Base-by-base conservation (phyloP, 2,797 vertebrate species). In the Echiichthys vipera region DNA sequence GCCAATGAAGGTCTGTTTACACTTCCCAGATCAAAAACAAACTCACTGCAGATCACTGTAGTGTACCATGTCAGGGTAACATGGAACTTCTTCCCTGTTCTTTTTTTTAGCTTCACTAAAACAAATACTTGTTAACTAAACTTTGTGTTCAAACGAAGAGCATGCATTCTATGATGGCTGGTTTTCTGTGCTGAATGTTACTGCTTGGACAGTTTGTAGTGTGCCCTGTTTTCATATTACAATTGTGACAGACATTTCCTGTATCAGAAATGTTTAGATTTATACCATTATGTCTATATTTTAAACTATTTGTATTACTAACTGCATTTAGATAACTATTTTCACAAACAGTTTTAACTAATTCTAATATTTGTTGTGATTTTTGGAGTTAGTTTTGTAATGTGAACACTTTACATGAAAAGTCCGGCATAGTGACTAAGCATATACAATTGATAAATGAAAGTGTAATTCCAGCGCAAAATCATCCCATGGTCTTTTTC, bases 1-100 rank as follows among this genome's bases (percentile, higher is more conserved):
- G 73, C 78, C 75, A 65, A 32, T 56, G 74, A 90, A 90, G 85
- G 85, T 86, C 88, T 89, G 76, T 88, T 91, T 88, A 78, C 43
- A 22, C 53, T 47, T 71, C 55, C 10, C 22, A 37, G 32, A 84
- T 83, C 61, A 80, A 84, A 89, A 89, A 84, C 83, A 85, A 84
- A 65, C 54, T 65, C 3, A 0, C 1, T 54, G 43, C 62, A 37
- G 34, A 14, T n/a, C 45, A 36, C 24, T 80, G 65, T 54, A 39
- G 63, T 71, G 24, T 4, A 65, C 32, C 54, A 29, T 58, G 80
- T 71, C 37, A 66, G 32, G 0, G 47, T 58, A 76, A 79, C 72
- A 69, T 18, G 42, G 25, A 61, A 39, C 39, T 29, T 22, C 10
- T 43, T 55, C 18, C 25, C 18, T 46, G 14, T 4, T 9, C 17